Conservation (phyloP, 2,113 vertebrate species). For the Baryphthengus martii region DNA sequence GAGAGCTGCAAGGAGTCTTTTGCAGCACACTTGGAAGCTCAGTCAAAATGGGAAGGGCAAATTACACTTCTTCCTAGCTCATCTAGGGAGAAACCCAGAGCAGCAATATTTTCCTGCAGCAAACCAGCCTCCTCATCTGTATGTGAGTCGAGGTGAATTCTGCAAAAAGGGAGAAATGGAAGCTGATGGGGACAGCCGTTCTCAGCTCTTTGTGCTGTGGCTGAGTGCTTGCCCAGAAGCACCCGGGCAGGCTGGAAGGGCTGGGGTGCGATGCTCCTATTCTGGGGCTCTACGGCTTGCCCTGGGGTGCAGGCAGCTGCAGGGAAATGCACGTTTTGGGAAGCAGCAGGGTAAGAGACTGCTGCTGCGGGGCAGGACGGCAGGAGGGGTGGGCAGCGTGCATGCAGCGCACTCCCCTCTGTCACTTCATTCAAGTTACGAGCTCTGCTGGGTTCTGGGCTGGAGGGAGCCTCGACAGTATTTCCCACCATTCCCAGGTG, state of each 20-base stretch:
- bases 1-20: background rate
- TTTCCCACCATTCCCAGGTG: background rate
- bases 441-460: background rate
- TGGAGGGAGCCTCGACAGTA: background rate
- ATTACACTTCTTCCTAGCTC: background rate
- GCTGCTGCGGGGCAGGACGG: background rate
- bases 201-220: fast-evolving
- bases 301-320: fast-evolving
- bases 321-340: fast-evolving
- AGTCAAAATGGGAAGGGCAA: background rate
- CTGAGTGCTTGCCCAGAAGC: background rate
- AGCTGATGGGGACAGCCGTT: background rate
- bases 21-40: background rate
- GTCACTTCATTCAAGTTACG: fast-evolving
- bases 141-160: background rate
- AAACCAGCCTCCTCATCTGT: background rate
- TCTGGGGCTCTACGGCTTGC: background rate
- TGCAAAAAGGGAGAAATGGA: background rate
- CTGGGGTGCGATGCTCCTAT: background rate
- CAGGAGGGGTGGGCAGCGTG: fast-evolving
- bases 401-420: fast-evolving
- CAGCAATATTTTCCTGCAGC: background rate
- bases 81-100: background rate
- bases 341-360: background rate
- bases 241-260: background rate